These are phyloP conservation scores for Polia nebulosa DNA, from an alignment of 2,888 invertebrate genomes.

Conservation along the genomic window DNA sequence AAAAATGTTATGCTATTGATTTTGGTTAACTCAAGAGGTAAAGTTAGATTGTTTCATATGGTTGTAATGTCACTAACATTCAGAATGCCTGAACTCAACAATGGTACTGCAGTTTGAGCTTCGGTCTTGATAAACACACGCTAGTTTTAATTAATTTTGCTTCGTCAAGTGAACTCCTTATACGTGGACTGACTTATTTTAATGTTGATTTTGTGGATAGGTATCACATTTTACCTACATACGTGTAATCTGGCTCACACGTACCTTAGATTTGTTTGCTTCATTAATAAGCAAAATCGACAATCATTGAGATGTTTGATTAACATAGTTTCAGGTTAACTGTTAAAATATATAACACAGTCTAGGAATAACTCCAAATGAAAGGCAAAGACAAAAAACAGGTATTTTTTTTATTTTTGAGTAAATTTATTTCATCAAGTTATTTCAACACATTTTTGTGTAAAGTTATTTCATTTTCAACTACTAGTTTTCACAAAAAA, in stretches of 20 bases:
- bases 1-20: no score
- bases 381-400: no score
- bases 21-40: neutral
- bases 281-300: neutral
- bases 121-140: neutral
- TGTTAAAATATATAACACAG: neutral
- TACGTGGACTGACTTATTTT: no score
- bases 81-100: neutral
- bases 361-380: neutral
- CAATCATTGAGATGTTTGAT: neutral
- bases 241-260: neutral
- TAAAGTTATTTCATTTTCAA: no score
- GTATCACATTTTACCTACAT: neutral
- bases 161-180: conserved; percentile 5
- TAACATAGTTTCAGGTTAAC: conserved; percentile 6
- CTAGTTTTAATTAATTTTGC: conserved; percentile 32
- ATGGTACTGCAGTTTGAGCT: neutral
- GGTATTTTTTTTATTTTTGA: no score
- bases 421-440: no score
- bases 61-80: neutral
- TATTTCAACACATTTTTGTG: no score
- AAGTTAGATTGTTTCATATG: conserved; percentile 6
- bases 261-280: neutral
- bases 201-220: neutral
- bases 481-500: no score